Evolutionary conservation across 2,888 invertebrate species (phyloP).

Genomic region (Chydorus sphaericus): DNA sequence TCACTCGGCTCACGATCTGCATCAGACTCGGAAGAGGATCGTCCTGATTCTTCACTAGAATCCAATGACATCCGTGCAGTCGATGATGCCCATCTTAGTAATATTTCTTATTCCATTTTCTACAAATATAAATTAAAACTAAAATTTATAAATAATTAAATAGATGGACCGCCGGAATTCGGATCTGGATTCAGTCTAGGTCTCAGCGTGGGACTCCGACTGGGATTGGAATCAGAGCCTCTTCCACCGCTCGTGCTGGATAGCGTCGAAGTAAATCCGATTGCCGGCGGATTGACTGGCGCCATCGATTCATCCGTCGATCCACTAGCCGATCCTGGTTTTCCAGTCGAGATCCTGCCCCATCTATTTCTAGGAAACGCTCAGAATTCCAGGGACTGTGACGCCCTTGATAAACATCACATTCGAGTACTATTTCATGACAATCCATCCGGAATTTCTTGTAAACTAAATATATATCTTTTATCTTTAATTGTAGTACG

Average conservation of each 20-base stretch:
- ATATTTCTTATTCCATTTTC: too few relatives aligned
- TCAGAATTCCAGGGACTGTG: slow-evolving; percentile 79
- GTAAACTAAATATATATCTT: neutral
- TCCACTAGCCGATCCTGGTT: slow-evolving; percentile 41
- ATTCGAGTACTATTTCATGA: slow-evolving; percentile 46
- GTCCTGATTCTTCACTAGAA: slow-evolving; percentile 36
- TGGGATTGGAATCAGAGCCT: slow-evolving; percentile 17
- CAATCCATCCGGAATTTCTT: slow-evolving; percentile 14
- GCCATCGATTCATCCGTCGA: slow-evolving; percentile 18
- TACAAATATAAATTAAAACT: too few relatives aligned
- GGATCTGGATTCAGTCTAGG: slow-evolving; percentile 8
- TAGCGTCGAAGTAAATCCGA: neutral
- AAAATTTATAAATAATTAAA: neutral
- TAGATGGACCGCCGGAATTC: slow-evolving; percentile 13
- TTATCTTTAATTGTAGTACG: slow-evolving; percentile 47
- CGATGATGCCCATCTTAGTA: too few relatives aligned
- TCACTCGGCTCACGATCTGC: slow-evolving; percentile 13
- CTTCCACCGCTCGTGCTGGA: slow-evolving; percentile 17
- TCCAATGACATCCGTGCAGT: slow-evolving; percentile 32
- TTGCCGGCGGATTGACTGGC: neutral
- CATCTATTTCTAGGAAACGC: slow-evolving; percentile 90
- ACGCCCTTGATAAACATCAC: slow-evolving; percentile 72
- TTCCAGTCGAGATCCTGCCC: slow-evolving; percentile 88
- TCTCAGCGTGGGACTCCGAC: slow-evolving; percentile 16
- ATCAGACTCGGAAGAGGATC: slow-evolving; percentile 16